Evolutionary conservation across 2,888 invertebrate species (phyloP), one percentile per base, ranked within the genome.

Genomic region (Aquatica leii): DNA sequence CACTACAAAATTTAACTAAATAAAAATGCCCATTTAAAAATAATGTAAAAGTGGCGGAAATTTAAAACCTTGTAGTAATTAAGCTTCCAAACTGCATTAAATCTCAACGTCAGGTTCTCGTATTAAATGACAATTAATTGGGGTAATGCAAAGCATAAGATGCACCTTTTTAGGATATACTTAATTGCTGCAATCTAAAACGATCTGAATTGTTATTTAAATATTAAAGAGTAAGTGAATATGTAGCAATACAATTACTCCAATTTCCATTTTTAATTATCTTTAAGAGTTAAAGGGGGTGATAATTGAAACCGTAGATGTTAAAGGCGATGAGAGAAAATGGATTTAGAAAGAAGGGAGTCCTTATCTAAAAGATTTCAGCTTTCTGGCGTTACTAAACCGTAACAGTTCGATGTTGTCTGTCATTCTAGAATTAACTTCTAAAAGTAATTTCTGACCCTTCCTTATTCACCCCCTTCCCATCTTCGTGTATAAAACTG

Each of bases 291-390:
- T 55, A 48, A 59, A 63, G 64, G 58, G 61, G 53, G 65, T 63
- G 71, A 71, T 71, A 71, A 71, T 71, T 71, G 71, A 71, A 71
- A 69, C 70, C 70, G 70, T 71, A 69, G 69, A 69, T 67, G 71
- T 71, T 69, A 70, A 68, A 68, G 67, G 66, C 62, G 62, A 68
- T 65, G 63, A 68, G 66, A 64, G 66, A 68, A 69, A 70, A 70
- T 69, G 69, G 70, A 67, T 69, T 70, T 68, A 68, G 68, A 69
- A 65, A 67, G 61, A 55, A 59, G 66, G 65, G 69, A 52, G 67
- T 62, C 58, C 69, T 70, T 70, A 70, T 70, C 70, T 70, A 58
- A 56, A 67, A 50, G 62, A 67, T 65, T 63, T 66, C 65, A 64
- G 67, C 61, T 64, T 66, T 56, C 62, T 56, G 40, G 50, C 63